Evolutionary conservation across 2,797 vertebrate genomes (phyloP), one percentile per base, ranked within the genome.

Genomic region (Sebastiscus albofasciatus): DNA sequence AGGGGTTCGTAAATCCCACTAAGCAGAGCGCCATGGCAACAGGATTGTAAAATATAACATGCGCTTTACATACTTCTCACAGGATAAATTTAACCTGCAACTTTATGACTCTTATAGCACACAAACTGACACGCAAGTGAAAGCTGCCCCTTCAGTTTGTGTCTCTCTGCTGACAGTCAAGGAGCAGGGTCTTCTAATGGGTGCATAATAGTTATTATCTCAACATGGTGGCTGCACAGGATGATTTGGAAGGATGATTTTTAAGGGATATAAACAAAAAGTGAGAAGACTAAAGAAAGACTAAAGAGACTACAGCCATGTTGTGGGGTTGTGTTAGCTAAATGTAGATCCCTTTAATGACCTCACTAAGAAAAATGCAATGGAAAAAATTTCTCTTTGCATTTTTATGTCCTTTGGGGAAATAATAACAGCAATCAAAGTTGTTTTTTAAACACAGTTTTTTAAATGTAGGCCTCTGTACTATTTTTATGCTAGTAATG

Each of bases 31-130:
- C 59, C 65, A 74, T 18, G 26, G 8, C 54, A 67, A 78, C 29
- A 33, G 56, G 55, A 78, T 16, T 77, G 55, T 14, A 67, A 81
- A 71, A 75, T 65, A 39, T 59, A 68, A 26, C 39, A 54, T 29
- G 8, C 3, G 16, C 70, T 67, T 67, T 29, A 22, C 6, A 82
- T 22, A 49, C 24, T 70, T 11, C 34, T 26, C 5, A 49, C 26
- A 1, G 33, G 76, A 55, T 80, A 36, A 73, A 76, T 90, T 82
- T 74, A 89, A 78, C 72, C 77, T 59, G 62, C 46, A 42, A 20
- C 65, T 27, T 68, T 6, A 34, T n/a, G 49, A 72, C 75, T 42
- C 70, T 54, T 49, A 27, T 11, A 49, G 26, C 66, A 55, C 16
- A 61, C 33, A 67, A 33, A 34, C 36, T 55, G 33, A 27, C 31